Percentiles rank a stretch among this genome's conserved stretches.
phyloP scores from a whole-genome alignment of 2,797 vertebrate genomes.

The Xenopus petersii region DNA sequence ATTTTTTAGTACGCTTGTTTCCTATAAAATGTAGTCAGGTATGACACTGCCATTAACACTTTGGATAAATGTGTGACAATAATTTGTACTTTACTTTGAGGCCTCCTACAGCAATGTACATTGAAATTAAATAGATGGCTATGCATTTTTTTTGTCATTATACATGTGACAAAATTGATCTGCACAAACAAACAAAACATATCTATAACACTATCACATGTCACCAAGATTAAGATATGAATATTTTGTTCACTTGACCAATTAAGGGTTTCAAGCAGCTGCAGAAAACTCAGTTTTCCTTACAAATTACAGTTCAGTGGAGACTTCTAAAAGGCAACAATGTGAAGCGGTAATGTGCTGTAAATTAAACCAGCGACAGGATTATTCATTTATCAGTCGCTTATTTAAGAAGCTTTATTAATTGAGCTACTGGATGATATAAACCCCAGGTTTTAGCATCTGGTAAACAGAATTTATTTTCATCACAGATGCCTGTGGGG shows the following conservation, averaged over 20 bases:
- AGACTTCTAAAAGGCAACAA: slow-evolving; percentile 4
- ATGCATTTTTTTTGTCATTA: too few relatives aligned
- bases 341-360: slow-evolving; percentile 6
- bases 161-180: too few relatives aligned
- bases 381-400: slow-evolving; percentile 12
- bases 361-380: slow-evolving; percentile 14
- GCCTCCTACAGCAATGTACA: too few relatives aligned
- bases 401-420: slow-evolving; percentile 5
- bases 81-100: too few relatives aligned
- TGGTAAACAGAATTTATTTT: slow-evolving; percentile 3
- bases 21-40: too few relatives aligned
- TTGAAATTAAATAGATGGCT: too few relatives aligned
- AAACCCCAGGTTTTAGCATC: slow-evolving; percentile 32
- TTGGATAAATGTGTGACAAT: too few relatives aligned
- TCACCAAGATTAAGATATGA: too few relatives aligned
- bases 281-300: not conserved
- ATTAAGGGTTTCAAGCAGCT: not conserved
- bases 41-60: too few relatives aligned
- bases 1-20: too few relatives aligned
- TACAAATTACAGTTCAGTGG: slow-evolving; percentile 1
- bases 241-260: not conserved
- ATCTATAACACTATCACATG: too few relatives aligned
- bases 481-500: not conserved
- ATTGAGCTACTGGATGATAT: slow-evolving; percentile 24
- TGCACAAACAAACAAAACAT: too few relatives aligned